phyloP scores from a whole-genome alignment of 2,113 vertebrate species.

The Lipotes vexillifer region DNA sequence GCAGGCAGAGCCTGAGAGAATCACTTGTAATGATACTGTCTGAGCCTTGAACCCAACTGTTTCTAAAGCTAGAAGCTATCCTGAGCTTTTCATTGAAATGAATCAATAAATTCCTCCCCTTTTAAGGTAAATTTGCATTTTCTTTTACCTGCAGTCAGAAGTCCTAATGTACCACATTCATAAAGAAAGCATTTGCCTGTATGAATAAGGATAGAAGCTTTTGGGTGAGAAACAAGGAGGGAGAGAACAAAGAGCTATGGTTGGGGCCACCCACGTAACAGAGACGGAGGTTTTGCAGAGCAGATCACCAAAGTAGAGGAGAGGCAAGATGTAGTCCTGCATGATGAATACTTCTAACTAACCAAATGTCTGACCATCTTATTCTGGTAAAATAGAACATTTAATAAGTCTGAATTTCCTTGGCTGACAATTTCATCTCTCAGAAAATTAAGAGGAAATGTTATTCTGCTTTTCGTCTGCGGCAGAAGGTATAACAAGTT shows the following conservation, averaged over 20 bases:
- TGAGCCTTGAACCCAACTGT: background rate
- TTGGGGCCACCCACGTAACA: background rate
- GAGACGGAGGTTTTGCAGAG: background rate
- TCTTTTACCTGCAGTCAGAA: background rate
- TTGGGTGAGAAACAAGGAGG: background rate
- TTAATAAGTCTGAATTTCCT: slow-evolving; percentile 5
- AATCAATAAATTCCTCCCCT: background rate
- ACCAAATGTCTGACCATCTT: slow-evolving; percentile 55
- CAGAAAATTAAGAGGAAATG: background rate
- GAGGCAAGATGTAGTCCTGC: background rate
- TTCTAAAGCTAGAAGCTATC: background rate
- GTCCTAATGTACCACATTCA: background rate
- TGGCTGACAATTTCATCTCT: slow-evolving; percentile 33
- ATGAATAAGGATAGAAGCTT: background rate
- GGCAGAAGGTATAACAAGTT: background rate
- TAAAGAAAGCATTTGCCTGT: background rate
- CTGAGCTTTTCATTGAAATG: background rate
- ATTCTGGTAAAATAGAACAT: slow-evolving; percentile 36
- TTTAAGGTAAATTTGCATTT: background rate
- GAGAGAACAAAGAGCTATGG: background rate
- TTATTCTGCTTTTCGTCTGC: background rate
- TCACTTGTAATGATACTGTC: background rate
- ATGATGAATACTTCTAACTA: slow-evolving; percentile 20
- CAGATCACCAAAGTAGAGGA: background rate
- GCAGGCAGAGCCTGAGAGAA: background rate